phyloP scores from a whole-genome alignment of 2,797 vertebrate species.

The Myotis findleyi region DNA sequence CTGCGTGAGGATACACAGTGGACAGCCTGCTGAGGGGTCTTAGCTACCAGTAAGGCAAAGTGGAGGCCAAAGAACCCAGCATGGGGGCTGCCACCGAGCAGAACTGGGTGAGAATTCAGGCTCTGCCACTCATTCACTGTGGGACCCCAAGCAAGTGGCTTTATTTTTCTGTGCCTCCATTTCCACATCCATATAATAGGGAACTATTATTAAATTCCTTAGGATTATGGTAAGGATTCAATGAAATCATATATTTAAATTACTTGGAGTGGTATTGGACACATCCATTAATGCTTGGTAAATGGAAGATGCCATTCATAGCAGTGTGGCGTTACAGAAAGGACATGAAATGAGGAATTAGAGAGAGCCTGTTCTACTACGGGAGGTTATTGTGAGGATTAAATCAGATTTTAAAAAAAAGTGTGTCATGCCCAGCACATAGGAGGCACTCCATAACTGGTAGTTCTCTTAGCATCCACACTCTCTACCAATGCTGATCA shows the following conservation, averaged over 20 bases:
- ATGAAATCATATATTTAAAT: neutral
- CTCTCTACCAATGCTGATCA: neutral
- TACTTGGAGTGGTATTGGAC: neutral
- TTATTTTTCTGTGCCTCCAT: neutral
- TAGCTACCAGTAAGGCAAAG: neutral
- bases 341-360: neutral
- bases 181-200: neutral
- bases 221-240: neutral
- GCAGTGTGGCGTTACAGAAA: neutral
- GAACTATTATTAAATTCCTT: neutral
- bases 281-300: neutral
- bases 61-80: neutral
- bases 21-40: neutral
- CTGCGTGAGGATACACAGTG: neutral
- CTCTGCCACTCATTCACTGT: neutral
- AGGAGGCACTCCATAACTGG: neutral
- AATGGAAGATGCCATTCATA: neutral
- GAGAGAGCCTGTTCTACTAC: neutral
- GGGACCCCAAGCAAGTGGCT: neutral
- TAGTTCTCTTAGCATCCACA: neutral
- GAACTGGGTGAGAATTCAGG: neutral
- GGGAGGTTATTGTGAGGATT: neutral
- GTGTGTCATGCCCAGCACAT: rapidly evolving
- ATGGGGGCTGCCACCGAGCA: neutral
- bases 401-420: neutral